A percentile compares a stretch with the other conserved stretches of the same genome.
Evolutionary conservation across 2,888 invertebrate genomes (phyloP).

Genomic region (Amphiduros pacificus): DNA sequence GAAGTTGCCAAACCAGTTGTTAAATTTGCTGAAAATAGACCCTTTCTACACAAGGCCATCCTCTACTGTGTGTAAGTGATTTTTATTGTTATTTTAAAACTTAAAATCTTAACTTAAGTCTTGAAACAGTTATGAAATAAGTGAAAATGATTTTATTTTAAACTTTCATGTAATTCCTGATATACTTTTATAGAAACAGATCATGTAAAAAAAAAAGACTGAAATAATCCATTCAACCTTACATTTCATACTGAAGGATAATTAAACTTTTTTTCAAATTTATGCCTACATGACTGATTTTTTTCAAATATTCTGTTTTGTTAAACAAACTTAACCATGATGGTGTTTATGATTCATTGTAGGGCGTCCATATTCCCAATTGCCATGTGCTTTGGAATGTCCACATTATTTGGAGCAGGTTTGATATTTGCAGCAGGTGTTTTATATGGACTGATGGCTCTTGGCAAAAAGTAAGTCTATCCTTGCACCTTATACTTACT

Average conservation of each 20-base stretch:
- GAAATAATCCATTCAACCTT: no score
- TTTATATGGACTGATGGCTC: conserved; percentile 35
- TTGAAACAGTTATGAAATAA: no score
- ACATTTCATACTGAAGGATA: no score
- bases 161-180: no score
- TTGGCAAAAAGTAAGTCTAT: conserved; percentile 34
- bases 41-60: conserved; percentile 33
- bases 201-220: no score
- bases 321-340: no score
- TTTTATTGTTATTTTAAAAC: background rate
- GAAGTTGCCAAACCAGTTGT: conserved; percentile 33
- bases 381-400: conserved; percentile 29
- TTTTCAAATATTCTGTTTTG: background rate
- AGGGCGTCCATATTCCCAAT: conserved; percentile 34
- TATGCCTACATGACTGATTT: background rate
- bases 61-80: conserved; percentile 32
- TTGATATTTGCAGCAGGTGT: conserved; percentile 34
- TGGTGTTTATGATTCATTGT: no score
- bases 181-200: no score
- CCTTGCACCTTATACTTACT: no score
- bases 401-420: conserved; percentile 31
- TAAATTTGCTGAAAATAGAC: conserved; percentile 31
- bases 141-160: no score
- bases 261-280: no score
- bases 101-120: background rate